Percentiles rank a stretch among this genome's conserved stretches.
Conservation (phyloP, 2,797 vertebrate species). For the Eutrigla gurnardus region DNA sequence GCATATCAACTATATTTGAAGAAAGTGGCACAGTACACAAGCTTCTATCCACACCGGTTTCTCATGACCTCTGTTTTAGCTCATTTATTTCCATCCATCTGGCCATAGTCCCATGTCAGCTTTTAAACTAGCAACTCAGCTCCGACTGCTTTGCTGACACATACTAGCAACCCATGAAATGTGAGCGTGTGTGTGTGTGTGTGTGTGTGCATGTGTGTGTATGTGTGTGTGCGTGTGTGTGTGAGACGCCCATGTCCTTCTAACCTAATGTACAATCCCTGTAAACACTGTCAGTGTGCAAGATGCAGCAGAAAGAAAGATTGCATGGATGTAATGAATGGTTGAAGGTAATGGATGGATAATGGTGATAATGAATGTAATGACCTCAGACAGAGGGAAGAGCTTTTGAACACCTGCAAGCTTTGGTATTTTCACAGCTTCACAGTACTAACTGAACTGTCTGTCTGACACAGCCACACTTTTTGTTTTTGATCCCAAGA, state of each 20-base stretch:
- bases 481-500: neutral
- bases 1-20: neutral
- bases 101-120: conserved; percentile 50
- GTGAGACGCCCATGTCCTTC: conserved; percentile 6
- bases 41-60: conserved; percentile 4
- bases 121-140: conserved; percentile 60
- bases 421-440: neutral
- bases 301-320: neutral
- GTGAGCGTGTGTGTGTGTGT: conserved; percentile 11
- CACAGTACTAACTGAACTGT: neutral
- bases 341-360: too few relatives aligned
- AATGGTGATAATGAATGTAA: neutral
- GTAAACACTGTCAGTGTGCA: conserved; percentile 6
- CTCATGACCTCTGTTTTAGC: conserved; percentile 42
- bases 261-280: conserved; percentile 12
- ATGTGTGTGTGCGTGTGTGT: conserved; percentile 20
- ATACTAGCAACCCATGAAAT: conserved; percentile 18
- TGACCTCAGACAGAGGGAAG: too few relatives aligned
- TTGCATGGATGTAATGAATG: too few relatives aligned
- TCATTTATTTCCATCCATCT: conserved; percentile 52
- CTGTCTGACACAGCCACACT: neutral
- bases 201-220: conserved; percentile 15
- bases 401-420: too few relatives aligned
- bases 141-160: conserved; percentile 50
- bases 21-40: neutral